A percentile compares a stretch with the other conserved stretches of the same genome.
Evolutionary conservation across 2,797 vertebrate genomes (phyloP).

Genomic region (Nyctalus aviator): DNA sequence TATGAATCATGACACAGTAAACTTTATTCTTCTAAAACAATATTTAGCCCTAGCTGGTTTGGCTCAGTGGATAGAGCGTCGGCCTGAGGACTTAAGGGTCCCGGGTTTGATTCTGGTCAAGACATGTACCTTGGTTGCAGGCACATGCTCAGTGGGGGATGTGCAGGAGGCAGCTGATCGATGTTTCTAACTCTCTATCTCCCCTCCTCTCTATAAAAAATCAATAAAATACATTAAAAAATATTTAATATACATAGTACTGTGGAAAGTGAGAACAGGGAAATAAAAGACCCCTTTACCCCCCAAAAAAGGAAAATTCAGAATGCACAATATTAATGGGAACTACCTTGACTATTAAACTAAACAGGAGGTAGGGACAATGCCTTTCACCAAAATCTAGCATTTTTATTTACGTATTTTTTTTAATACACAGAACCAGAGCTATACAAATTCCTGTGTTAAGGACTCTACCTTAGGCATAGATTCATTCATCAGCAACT

Average conservation of each 20-base stretch:
- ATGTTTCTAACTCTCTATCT: too few species aligned
- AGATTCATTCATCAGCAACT: neutral
- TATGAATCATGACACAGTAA: neutral
- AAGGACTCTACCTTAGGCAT: neutral
- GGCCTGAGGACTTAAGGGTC: too few species aligned
- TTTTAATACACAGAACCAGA: neutral
- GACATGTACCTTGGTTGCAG: too few species aligned
- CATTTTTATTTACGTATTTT: neutral
- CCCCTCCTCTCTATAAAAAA: too few species aligned
- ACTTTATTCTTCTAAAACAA: neutral
- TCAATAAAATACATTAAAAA: neutral
- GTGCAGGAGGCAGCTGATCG: too few species aligned
- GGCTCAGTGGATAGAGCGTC: too few species aligned
- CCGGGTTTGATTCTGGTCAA: too few species aligned
- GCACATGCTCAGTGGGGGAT: too few species aligned
- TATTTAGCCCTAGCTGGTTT: too few species aligned
- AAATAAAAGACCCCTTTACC: neutral
- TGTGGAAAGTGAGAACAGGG: neutral
- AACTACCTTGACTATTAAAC: neutral
- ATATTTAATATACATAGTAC: neutral
- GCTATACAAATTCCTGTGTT: neutral
- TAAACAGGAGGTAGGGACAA: neutral
- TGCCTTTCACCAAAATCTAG: conserved; percentile 32
- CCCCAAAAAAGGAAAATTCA: neutral
- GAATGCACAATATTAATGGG: neutral